These are phyloP conservation scores for Blastomussa wellsi DNA, from an alignment of 92 coral and sea anemone genomes.

Conservation along the genomic window DNA sequence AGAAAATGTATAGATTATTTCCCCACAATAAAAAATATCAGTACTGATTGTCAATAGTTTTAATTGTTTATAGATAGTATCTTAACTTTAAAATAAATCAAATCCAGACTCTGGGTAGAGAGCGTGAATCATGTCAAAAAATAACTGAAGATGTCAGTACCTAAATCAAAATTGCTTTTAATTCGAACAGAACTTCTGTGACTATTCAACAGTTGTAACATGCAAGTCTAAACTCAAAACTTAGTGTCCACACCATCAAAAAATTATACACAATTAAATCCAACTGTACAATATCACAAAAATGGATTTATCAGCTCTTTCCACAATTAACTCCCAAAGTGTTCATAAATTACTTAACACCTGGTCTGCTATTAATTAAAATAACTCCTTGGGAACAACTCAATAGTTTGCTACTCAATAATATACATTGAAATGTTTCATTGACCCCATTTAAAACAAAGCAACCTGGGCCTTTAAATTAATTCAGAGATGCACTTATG, in stretches of 20 bases:
- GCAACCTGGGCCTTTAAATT: slow-evolving; percentile 11
- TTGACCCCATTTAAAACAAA: slow-evolving; percentile 3
- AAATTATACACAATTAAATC: slow-evolving; percentile 10
- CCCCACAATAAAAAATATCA: background rate
- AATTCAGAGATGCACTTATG: background rate
- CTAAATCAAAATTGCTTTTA: slow-evolving; percentile 2
- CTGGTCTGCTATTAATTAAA: background rate
- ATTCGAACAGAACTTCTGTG: background rate
- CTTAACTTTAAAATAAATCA: background rate
- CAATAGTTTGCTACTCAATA: slow-evolving; percentile 3
- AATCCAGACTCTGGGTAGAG: background rate
- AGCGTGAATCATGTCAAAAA: background rate
- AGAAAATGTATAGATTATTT: background rate
- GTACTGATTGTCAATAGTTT: no score
- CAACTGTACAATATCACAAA: slow-evolving; percentile 27
- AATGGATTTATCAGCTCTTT: background rate
- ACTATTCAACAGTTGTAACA: background rate
- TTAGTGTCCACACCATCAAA: slow-evolving; percentile 15
- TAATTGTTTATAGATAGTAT: background rate
- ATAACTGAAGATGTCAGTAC: background rate
- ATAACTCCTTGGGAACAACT: slow-evolving; percentile 18
- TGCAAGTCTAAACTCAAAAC: slow-evolving; percentile 4
- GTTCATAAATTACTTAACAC: slow-evolving; percentile 19
- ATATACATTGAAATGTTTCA: background rate
- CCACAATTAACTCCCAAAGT: background rate